Percentiles rank a stretch among this genome's conserved stretches.
Conservation (phyloP, 2,113 vertebrate species). For the Polypterus bichir region DNA sequence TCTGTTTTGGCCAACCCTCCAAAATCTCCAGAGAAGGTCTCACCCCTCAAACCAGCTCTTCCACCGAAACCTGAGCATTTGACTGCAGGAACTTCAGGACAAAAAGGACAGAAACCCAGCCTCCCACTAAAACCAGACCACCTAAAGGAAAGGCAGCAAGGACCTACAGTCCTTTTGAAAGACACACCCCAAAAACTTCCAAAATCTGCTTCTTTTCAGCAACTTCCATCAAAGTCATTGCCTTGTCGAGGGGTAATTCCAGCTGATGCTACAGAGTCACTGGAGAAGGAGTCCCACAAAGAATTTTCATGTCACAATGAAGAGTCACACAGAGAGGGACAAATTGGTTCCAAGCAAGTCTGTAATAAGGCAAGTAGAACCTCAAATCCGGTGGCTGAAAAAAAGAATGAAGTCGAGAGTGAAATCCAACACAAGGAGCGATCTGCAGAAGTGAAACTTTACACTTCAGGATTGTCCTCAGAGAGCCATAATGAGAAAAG, state of each 20-base stretch:
- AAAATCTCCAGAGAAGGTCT: slow-evolving; percentile 31
- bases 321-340: neutral
- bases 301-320: neutral
- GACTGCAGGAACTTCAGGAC: slow-evolving; percentile 11
- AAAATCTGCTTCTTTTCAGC: too few relatives aligned
- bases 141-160: slow-evolving; percentile 16
- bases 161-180: slow-evolving; percentile 19
- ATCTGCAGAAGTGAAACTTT: neutral
- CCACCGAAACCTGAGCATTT: slow-evolving; percentile 44
- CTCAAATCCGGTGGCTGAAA: slow-evolving; percentile 33
- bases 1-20: slow-evolving; percentile 7
- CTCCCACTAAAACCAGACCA: slow-evolving; percentile 46
- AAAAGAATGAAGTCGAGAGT: slow-evolving; percentile 29
- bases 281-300: neutral
- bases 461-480: too few relatives aligned
- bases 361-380: slow-evolving; percentile 21
- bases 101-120: slow-evolving; percentile 33
- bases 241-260: too few relatives aligned
- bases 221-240: too few relatives aligned
- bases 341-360: neutral
- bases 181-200: slow-evolving; percentile 13
- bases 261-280: too few relatives aligned
- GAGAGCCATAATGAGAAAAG: too few relatives aligned
- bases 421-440: slow-evolving; percentile 7
- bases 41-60: slow-evolving; percentile 38